Conservation (phyloP, 1,140 invertebrate genomes). For the Proales similis region DNA sequence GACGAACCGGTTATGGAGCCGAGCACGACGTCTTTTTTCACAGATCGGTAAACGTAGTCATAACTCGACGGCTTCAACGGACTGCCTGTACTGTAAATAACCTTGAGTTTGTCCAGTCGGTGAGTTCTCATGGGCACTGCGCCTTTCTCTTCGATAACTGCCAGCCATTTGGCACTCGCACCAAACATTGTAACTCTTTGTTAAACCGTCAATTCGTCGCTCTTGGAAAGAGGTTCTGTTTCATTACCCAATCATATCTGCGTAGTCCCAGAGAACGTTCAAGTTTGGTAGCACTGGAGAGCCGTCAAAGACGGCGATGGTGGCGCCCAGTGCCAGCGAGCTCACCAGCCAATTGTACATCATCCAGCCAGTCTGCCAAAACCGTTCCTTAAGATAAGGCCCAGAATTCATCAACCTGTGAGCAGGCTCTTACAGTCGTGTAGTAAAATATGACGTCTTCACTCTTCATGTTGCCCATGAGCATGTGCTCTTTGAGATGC, state of each 20-base stretch:
- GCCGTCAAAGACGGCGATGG: constrained; percentile 61
- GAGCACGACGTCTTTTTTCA: constrained; percentile 58
- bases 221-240: neutral
- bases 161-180: constrained; percentile 59
- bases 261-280: constrained; percentile 57
- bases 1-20: constrained; percentile 59
- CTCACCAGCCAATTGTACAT: constrained; percentile 61
- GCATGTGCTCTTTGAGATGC: constrained; percentile 58
- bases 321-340: constrained; percentile 52
- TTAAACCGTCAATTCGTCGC: constrained; percentile 30
- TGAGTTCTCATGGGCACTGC: constrained; percentile 49
- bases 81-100: constrained; percentile 59
- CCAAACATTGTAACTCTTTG: constrained; percentile 58
- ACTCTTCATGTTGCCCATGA: constrained; percentile 56
- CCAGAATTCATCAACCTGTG: neutral
- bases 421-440: constrained; percentile 54
- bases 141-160: constrained; percentile 55
- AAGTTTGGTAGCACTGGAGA: constrained; percentile 56
- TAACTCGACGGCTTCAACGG: constrained; percentile 57
- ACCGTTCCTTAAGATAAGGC: constrained; percentile 4
- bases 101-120: constrained; percentile 53
- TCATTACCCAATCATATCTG: constrained; percentile 54
- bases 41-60: constrained; percentile 58
- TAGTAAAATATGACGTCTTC: constrained; percentile 60
- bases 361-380: constrained; percentile 59